These are phyloP conservation scores for Plebejus melissa DNA, from an alignment of 2,888 invertebrate species.

Conservation along the genomic window DNA sequence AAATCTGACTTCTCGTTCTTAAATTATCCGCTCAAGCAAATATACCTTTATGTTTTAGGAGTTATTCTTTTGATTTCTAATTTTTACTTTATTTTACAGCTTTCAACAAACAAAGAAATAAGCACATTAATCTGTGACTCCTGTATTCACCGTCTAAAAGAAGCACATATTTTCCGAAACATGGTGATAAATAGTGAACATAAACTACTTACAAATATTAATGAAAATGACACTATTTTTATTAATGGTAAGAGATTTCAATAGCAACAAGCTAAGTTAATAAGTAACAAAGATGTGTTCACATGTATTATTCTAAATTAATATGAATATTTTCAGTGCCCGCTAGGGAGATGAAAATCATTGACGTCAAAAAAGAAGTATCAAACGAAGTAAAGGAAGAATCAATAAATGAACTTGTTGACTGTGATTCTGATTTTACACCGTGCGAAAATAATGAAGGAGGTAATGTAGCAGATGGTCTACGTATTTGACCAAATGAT, in stretches of 20 bases:
- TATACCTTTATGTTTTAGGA: too few species aligned
- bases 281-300: too few species aligned
- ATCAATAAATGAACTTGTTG: slow-evolving; percentile 31
- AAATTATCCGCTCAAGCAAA: too few species aligned
- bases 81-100: slow-evolving; percentile 43
- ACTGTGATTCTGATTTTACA: slow-evolving; percentile 40
- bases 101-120: slow-evolving; percentile 47
- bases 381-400: slow-evolving; percentile 39
- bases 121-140: slow-evolving; percentile 51
- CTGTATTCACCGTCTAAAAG: slow-evolving; percentile 51
- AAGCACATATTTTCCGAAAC: slow-evolving; percentile 54
- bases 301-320: neutral
- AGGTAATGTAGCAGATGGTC: neutral
- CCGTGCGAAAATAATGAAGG: slow-evolving; percentile 31
- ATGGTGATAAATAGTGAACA: slow-evolving; percentile 53
- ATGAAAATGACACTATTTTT: slow-evolving; percentile 50
- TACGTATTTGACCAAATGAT: too few species aligned
- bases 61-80: too few species aligned
- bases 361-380: slow-evolving; percentile 36
- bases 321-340: slow-evolving; percentile 23
- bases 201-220: slow-evolving; percentile 43
- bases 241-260: slow-evolving; percentile 47
- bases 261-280: too few species aligned
- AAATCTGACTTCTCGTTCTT: neutral
- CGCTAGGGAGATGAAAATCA: slow-evolving; percentile 31